Conservation (phyloP, 1,140 invertebrate genomes). For the Monomorium pharaonis region DNA sequence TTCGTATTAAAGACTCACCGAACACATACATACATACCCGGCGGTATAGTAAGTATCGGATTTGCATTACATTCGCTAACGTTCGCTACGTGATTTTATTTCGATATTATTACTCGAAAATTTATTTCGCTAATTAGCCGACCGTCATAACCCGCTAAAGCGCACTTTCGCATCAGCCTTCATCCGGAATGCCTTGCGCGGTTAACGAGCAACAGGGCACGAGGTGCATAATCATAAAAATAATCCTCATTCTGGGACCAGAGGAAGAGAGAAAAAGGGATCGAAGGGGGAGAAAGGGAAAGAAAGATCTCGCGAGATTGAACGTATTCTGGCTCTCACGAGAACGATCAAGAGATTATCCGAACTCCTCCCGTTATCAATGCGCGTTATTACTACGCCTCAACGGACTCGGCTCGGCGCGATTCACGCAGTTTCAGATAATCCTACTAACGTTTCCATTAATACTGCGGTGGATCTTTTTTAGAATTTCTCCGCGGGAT, state of each 20-base stretch:
- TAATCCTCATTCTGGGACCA: slow-evolving; percentile 23
- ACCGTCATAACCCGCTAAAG: slow-evolving; percentile 21
- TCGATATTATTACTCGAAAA: slow-evolving; percentile 38
- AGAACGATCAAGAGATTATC: slow-evolving; percentile 54
- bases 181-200: neutral
- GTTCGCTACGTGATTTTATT: slow-evolving; percentile 33
- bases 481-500: slow-evolving; percentile 29
- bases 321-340: slow-evolving; percentile 5
- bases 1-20: neutral
- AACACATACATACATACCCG: neutral
- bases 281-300: neutral
- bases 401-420: neutral
- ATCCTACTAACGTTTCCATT: slow-evolving; percentile 55
- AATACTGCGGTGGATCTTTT: slow-evolving; percentile 24
- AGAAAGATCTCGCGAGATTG: slow-evolving; percentile 42
- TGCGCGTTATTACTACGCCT: slow-evolving; percentile 25
- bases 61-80: slow-evolving; percentile 11
- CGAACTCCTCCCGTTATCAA: neutral
- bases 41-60: neutral
- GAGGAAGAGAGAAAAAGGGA: neutral
- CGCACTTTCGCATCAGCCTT: neutral
- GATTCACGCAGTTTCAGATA: slow-evolving; percentile 63
- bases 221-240: slow-evolving; percentile 19
- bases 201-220: neutral
- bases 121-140: slow-evolving; percentile 52